Base-by-base conservation (phyloP, 2,113 vertebrate species). In the Hydrolagus affinis region DNA sequence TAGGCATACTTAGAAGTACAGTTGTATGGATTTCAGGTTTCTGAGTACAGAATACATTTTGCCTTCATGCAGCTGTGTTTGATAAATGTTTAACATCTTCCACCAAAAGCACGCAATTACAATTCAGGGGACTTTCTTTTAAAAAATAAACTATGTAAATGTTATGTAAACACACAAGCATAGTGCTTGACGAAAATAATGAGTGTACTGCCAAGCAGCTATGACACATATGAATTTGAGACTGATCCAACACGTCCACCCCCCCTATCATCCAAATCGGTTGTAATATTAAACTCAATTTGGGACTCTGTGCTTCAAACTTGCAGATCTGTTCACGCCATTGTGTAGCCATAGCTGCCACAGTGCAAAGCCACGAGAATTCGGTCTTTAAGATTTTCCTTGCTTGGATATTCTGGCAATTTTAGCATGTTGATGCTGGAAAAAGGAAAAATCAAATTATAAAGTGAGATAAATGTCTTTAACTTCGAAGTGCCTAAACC, bases 361-460 rank as follows among this genome's bases (percentile, higher is more conserved):
- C 98, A 99, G 87, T 98, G 97, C 86, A 99, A 91, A 1, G 97
- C 98, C 60, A 99, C 96, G 85, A 98, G 95, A 89, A 99, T 95
- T 23, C 98, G 93, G 92, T 99, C 96, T 88, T 95, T 95, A 70
- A 99, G 94, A 87, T 96, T 93, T 89, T 98, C 98, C 90, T 95
- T 94, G 91, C 92, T 96, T 64, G 98, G 97, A 72, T 99, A 99
- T 92, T 99, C 98, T 87, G 98, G 98, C 89, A 99, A 94, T 91
- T 99, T 99, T 89, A 99, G 95, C 98, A 99, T 99, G 93, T 99
- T 99, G 94, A 99, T 99, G 88, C 98, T 99, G 90, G 32, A 91
- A 91, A 80, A 85, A 85, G 78, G 3, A 11, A 87, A 87, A 80
- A 80, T n/a, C 11, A 66, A 11, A 19, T 66, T 66, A 28, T 30